These are phyloP conservation scores for Belgica antarctica DNA, from an alignment of 2,888 invertebrate species.

Conservation along the genomic window DNA sequence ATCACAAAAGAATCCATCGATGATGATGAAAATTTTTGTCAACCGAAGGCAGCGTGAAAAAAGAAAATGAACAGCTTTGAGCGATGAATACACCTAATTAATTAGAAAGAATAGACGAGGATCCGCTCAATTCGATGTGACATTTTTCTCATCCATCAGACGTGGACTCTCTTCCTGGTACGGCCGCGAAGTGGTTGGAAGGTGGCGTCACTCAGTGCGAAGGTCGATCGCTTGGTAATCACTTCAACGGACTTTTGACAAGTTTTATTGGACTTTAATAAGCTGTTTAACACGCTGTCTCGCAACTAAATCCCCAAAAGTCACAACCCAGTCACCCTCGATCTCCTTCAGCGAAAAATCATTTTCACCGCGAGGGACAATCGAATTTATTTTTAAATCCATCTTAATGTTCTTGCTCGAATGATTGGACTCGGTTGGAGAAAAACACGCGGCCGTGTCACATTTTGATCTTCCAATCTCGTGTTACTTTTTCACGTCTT, in stretches of 20 bases:
- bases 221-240: too few species aligned
- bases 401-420: conserved; percentile 31
- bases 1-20: conserved; percentile 18
- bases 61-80: conserved; percentile 8
- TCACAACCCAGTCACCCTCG: not conserved
- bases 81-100: conserved; percentile 36
- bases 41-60: not conserved
- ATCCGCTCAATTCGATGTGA: conserved; percentile 27
- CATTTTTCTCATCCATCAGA: not conserved
- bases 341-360: not conserved
- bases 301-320: too few species aligned
- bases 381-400: conserved; percentile 44
- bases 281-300: too few species aligned
- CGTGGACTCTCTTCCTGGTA: not conserved
- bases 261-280: too few species aligned
- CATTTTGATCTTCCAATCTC: conserved; percentile 24
- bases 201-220: too few species aligned
- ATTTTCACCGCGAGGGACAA: conserved; percentile 17
- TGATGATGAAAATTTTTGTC: conserved; percentile 19
- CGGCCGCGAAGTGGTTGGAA: too few species aligned
- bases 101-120: conserved; percentile 35
- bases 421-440: conserved; percentile 40
- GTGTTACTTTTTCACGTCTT: too few species aligned
- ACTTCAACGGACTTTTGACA: too few species aligned
- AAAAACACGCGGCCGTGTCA: conserved; percentile 29